Percentiles rank a stretch among this genome's conserved stretches.
Conservation (phyloP, 2,113 vertebrate species). For the Phrynosoma platyrhinos region DNA sequence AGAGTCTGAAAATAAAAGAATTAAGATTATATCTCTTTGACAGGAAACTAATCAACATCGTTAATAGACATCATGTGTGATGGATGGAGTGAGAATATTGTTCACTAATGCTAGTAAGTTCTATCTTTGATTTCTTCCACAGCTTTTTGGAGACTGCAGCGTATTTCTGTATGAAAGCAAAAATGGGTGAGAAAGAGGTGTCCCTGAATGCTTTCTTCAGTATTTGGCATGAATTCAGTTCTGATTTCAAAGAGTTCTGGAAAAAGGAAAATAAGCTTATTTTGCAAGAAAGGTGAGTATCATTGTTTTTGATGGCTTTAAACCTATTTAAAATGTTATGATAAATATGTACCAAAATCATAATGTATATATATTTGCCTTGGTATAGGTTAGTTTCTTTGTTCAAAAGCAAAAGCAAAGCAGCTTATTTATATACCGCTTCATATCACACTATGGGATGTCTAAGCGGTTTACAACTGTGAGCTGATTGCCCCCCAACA, state of each 20-base stretch:
- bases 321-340: conserved; percentile 38
- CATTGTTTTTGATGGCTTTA: conserved; percentile 67
- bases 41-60: conserved; percentile 17
- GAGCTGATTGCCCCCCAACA: too few relatives aligned
- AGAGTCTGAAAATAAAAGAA: background rate
- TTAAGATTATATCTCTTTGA: background rate
- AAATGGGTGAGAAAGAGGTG: conserved; percentile 94
- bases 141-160: conserved; percentile 93
- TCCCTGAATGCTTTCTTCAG: conserved; percentile 93
- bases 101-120: conserved; percentile 44
- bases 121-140: conserved; percentile 67
- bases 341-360: background rate
- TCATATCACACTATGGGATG: too few relatives aligned
- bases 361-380: too few relatives aligned
- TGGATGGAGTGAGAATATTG: conserved; percentile 30
- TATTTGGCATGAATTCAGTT: conserved; percentile 97
- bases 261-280: conserved; percentile 97
- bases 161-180: conserved; percentile 94
- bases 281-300: conserved; percentile 91
- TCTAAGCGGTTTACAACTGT: too few relatives aligned
- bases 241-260: conserved; percentile 97
- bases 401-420: too few relatives aligned
- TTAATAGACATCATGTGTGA: conserved; percentile 39
- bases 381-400: background rate
- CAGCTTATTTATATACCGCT: too few relatives aligned